Base-by-base conservation (phyloP, 2,797 vertebrate genomes). In the Sebastes hubbsi region DNA sequence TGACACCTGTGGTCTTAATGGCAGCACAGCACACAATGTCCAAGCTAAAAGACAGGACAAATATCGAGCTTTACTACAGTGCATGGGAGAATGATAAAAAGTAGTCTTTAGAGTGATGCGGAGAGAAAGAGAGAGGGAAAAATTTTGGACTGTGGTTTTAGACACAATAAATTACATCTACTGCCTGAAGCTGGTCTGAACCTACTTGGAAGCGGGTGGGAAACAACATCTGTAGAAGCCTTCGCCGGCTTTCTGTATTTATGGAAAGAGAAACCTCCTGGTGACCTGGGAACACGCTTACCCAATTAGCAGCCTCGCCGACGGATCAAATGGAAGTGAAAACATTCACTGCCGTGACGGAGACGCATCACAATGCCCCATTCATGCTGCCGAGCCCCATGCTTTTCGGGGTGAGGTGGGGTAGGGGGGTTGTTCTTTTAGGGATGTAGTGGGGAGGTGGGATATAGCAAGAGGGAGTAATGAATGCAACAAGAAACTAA, bases 271-370 rank as follows among this genome's bases (percentile, higher is more conserved):
- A 93, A 95, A 95, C 94, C 95, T 95, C 90, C 87, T 78, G 89
- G 91, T 95, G 95, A 95, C 95, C 95, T 95, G 93, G 91, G 92
- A 95, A 96, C 95, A 96, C 94, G 90, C 95, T 95, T 96, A 95
- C 94, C 94, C 95, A 95, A 95, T 96, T 95, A 96, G 94, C 93
- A 93, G 93, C 88, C 94, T 92, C 90, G 94, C 94, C 92, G 93
- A 94, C 93, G 95, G 95, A 95, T 96, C 95, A 96, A 96, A 96
- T 96, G 94, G 93, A 96, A 96, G 94, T 95, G 94, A 96, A 96
- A 95, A 95, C 95, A 96, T 96, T 95, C 89, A 74, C 89, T 88
- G 94, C 92, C 88, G 87, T 94, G 93, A 94, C 92, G 91, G 90
- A 93, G 87, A 91, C 88, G 85, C 93, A 94, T 96, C 94, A 96